phyloP scores from a whole-genome alignment of 1,140 invertebrate species.

The Homarus americanus region DNA sequence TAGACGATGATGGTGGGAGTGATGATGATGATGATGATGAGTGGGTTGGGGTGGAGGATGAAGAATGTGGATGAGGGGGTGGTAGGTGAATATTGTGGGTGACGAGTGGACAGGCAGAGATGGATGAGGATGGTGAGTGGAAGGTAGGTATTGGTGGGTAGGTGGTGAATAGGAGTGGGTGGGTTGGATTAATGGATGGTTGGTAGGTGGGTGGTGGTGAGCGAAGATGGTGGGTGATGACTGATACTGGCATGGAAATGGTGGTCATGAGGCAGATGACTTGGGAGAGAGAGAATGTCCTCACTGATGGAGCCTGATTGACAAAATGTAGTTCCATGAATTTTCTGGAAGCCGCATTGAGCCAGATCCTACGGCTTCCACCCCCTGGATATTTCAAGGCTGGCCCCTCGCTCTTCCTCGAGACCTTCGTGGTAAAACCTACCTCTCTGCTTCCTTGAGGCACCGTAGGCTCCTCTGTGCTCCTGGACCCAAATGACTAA shows the following conservation, averaged over 20 bases:
- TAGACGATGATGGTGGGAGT: background rate
- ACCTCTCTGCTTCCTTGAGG: no score
- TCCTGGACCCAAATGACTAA: no score
- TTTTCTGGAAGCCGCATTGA: background rate
- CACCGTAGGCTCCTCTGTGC: no score
- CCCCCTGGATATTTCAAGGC: background rate
- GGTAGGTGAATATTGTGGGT: background rate
- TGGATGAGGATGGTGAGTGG: background rate
- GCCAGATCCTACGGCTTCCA: background rate
- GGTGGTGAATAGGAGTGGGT: background rate
- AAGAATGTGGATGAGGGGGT: background rate
- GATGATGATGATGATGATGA: no score
- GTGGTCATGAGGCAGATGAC: background rate
- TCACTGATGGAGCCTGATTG: background rate
- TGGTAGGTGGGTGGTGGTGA: background rate
- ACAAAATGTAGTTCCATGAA: constrained; percentile 1
- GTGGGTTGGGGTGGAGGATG: background rate
- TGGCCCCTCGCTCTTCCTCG: background rate
- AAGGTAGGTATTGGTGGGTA: background rate
- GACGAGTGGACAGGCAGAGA: background rate
- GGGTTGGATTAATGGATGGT: no score
- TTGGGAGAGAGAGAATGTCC: background rate
- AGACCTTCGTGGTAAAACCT: background rate
- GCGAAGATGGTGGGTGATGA: background rate
- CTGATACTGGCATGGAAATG: background rate